Evolutionary conservation across 1,140 invertebrate genomes (phyloP), one percentile per base, ranked within the genome.

Genomic region (Brachionus rubens): DNA sequence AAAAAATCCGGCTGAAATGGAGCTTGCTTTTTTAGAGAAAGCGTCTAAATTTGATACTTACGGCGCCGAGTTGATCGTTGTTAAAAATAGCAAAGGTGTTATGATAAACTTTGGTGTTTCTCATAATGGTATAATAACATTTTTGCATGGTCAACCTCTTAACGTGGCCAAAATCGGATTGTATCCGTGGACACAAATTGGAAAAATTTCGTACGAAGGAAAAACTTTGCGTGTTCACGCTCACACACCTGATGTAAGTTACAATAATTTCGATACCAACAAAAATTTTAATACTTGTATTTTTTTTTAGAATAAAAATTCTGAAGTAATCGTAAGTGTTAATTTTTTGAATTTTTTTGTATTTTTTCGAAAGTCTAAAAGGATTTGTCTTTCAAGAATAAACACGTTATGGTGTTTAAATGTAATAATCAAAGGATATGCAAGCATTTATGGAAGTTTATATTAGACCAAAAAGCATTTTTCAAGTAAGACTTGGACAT

Each of bases 381-480:
- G 14, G 3, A 7, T 14, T 46, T 41, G 40, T 16, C 10, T n/a
- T 7, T 7, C 10, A 1, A 50, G 46, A 72, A 72, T 40, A 72
- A 72, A 41, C 68, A 72, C 14, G 24, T 50, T 21, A 72, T 72
- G 68, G 12, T 48, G 16, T 72, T 72, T 36, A 72, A 50, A 33
- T 72, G 68, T 54, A 72, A 72, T 14, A 72, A 41, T 72, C 19
- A 50, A 2, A 21, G 68, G 33, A 72, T 72, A 19, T 72, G 68
- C 12, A 72, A 72, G 24, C 68, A 72, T n/a, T 48, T 72, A 24
- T 72, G 68, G 68, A 72, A 72, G 19, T 72, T 72, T 41, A 50
- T 54, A 40, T 16, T 72, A 7, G 68, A 72, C 5, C 68, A 72
- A 54, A 72, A 72, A 54, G 68, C 68, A 12, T 72, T 72, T 72